Base-by-base conservation (phyloP, 2,888 invertebrate genomes). In the Nomada ruficornis region DNA sequence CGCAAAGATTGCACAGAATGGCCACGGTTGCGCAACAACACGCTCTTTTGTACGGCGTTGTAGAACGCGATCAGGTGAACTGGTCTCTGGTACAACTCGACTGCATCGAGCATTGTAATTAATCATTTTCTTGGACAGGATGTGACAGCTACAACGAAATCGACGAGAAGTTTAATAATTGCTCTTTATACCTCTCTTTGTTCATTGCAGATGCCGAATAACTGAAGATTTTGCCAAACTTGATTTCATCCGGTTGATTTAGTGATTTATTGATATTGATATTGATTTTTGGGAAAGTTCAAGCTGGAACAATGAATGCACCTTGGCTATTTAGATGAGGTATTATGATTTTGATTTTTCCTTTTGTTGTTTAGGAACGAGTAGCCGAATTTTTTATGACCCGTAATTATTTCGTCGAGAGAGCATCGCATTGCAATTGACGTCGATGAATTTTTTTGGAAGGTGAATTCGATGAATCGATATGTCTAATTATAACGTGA, bases 21-120 rank as follows among this genome's bases (percentile, higher is more conserved):
- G 73, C 62, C 78, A 67, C 29, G 64, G 52, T 83, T 79, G 77
- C 82, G 74, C 77, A 86, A 87, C 86, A 72, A 80, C 54, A 71
- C 64, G 68, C 55, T 77, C 74, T 54, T 86, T 80, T 54, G 52
- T 60, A 68, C 62, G 60, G 67, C 72, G 67, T 67, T 55, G 70
- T 55, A 42, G 11, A 44, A 36, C 64, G 23, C 47, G 70, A 69
- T 62, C 64, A 5, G 55, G 11, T 36, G 64, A 71, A n/a, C 7
- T 23, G 47, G 72, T 62, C 77, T 78, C 47, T 70, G 15, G 36
- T 65, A 11, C 64, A 23, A 74, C 36, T 55, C 23, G 47, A 9
- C 60, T 10, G 20, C 63, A 18, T 63, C 23, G 10, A 52, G 47
- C 57, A 57, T 36, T 47, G 20, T 44, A 68, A 85, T 84, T 78